Evolutionary conservation across 2,113 vertebrate genomes (phyloP).

Genomic region (Panurus biarmicus): DNA sequence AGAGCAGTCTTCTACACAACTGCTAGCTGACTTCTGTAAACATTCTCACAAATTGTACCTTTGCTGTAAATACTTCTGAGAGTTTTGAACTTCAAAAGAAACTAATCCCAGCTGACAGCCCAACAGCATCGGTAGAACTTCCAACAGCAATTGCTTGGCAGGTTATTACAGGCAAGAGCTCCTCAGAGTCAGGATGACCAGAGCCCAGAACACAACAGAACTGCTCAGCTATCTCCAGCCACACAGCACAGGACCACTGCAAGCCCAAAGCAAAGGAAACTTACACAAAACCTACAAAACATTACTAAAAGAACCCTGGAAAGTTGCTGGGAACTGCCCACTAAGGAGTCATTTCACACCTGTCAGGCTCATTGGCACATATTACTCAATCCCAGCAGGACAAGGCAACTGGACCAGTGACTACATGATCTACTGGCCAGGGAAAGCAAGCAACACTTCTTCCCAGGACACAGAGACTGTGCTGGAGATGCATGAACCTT

Average conservation of each 20-base stretch:
- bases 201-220: not conserved
- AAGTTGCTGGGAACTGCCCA: not conserved
- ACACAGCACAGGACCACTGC: accelerated
- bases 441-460: not conserved
- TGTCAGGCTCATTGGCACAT: not conserved
- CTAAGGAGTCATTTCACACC: not conserved
- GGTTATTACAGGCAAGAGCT: not conserved
- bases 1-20: not conserved
- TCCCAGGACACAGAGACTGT: not conserved
- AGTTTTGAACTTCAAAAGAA: not conserved
- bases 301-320: not conserved
- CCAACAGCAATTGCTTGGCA: not conserved
- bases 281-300: not conserved
- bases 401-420: not conserved
- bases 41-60: not conserved
- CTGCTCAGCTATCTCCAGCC: not conserved
- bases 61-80: not conserved
- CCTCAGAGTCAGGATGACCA: not conserved
- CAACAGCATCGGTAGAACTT: not conserved
- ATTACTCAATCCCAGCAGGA: not conserved
- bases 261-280: not conserved
- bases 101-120: not conserved
- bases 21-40: not conserved
- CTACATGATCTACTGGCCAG: not conserved
- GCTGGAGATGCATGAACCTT: not conserved